These are phyloP conservation scores for Tribolium madens DNA, from an alignment of 1,140 invertebrate genomes.

Conservation along the genomic window DNA sequence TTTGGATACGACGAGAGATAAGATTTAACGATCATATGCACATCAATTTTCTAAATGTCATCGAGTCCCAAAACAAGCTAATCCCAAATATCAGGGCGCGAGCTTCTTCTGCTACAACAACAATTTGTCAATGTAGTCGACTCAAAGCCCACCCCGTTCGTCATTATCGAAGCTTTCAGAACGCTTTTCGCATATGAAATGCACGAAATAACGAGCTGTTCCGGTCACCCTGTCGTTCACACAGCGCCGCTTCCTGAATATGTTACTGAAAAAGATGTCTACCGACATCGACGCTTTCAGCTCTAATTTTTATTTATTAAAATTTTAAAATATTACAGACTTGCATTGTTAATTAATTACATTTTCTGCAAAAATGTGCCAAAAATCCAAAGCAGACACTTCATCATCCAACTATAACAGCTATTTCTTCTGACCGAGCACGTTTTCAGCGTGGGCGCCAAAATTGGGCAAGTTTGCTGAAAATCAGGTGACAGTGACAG, in stretches of 20 bases:
- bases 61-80: background rate
- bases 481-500: conserved; percentile 35
- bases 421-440: background rate
- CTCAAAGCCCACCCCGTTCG: conserved; percentile 11
- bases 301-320: too few species aligned
- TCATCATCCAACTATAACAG: background rate
- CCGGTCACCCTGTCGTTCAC: conserved; percentile 7
- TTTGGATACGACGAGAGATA: background rate
- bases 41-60: conserved; percentile 29
- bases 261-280: background rate
- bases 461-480: conserved; percentile 33
- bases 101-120: conserved; percentile 16
- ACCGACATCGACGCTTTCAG: background rate
- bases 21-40: conserved; percentile 22
- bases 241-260: background rate
- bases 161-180: conserved; percentile 13
- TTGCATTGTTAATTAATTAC: too few species aligned
- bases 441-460: conserved; percentile 17
- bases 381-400: background rate
- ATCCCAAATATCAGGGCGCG: background rate
- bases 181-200: conserved; percentile 28
- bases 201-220: conserved; percentile 23
- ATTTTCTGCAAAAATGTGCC: background rate
- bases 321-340: too few species aligned
- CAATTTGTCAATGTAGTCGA: conserved; percentile 26